Percentiles rank a stretch among this genome's conserved stretches.
Evolutionary conservation across 2,888 invertebrate species (phyloP).

Genomic region (Petrolisthes cinctipes): DNA sequence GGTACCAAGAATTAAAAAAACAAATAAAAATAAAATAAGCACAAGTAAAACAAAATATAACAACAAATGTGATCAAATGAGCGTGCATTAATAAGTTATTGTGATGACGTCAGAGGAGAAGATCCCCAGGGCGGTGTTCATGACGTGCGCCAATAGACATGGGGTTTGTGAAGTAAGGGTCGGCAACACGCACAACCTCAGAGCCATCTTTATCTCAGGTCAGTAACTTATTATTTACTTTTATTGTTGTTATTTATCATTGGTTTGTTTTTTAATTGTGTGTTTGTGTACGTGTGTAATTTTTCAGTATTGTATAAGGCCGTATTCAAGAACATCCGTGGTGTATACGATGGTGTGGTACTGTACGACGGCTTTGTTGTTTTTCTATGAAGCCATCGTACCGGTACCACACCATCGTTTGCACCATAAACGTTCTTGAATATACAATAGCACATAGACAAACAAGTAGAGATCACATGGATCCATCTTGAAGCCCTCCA

Average conservation of each 20-base stretch:
- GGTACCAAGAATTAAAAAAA: too few relatives aligned
- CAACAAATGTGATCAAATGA: too few relatives aligned
- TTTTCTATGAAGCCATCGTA: too few relatives aligned
- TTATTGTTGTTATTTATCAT: not conserved
- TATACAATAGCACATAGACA: not conserved
- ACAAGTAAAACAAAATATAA: not conserved
- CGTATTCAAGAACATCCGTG: too few relatives aligned
- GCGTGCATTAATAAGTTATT: too few relatives aligned
- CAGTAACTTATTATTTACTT: constrained; percentile 4
- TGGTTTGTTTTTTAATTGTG: not conserved
- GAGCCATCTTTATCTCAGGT: constrained; percentile 62
- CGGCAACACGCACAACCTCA: constrained; percentile 52
- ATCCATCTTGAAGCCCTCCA: not conserved
- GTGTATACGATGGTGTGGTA: too few relatives aligned
- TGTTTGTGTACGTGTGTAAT: not conserved
- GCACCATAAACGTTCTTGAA: too few relatives aligned
- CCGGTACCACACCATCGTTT: too few relatives aligned
- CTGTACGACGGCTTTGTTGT: too few relatives aligned
- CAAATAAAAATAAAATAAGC: not conserved
- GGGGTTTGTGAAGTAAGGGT: constrained; percentile 59
- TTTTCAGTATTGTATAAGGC: not conserved
- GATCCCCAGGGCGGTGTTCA: constrained; percentile 58
- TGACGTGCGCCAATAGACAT: constrained; percentile 60
- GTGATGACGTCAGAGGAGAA: constrained; percentile 25
- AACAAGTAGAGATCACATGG: not conserved